Base-by-base conservation (phyloP, 2,888 invertebrate genomes). In the Polyploca ridens region DNA sequence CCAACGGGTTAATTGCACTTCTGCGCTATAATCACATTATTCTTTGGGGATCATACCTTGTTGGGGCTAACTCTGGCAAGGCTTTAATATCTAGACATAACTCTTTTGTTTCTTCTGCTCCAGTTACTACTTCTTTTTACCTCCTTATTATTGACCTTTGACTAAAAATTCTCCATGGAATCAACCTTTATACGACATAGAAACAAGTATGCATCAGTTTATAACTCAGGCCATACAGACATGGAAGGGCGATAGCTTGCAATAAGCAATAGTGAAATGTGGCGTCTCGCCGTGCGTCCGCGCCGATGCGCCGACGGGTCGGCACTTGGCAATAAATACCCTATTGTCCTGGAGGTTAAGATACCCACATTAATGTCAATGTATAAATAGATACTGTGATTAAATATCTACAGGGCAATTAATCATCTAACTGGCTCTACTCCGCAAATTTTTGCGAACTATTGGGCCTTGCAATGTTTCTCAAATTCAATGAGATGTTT, bases 321-420 rank as follows among this genome's bases (percentile, higher is more conserved):
- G 58, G 67, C 46, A n/a, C 46, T 66, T 63, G 64, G 68, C 66
- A 81, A 81, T 79, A 79, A 79, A 78, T 75, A 78, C 71, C 63
- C 76, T 66, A 78, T 79, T 79, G 80, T 79, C 75, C 75, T 66
- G 58, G 59, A 62, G 74, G 74, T 72, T 71, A 69, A 71, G 66
- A 73, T 67, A 74, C 69, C 65, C 57, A 57, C 41, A 44, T n/a
- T 57, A 64, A 13, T 35, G 58, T 35, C 27, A 33, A 44, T 58
- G n/a, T 14, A 63, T 54, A 54, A 19, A 16, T 54, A 19, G 5
- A 54, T 19, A 19, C 19, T 54, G 54, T 54, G 54, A 19, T 54
- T 54, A 54, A 54, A 54, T 19, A 54, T 10, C 16, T 16, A 49
- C 16, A 16, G 46, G n/a, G 46, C 14, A 41, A 3, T 7, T 41